Conservation (phyloP, 2,113 vertebrate genomes). For the Struthidea cinerea region DNA sequence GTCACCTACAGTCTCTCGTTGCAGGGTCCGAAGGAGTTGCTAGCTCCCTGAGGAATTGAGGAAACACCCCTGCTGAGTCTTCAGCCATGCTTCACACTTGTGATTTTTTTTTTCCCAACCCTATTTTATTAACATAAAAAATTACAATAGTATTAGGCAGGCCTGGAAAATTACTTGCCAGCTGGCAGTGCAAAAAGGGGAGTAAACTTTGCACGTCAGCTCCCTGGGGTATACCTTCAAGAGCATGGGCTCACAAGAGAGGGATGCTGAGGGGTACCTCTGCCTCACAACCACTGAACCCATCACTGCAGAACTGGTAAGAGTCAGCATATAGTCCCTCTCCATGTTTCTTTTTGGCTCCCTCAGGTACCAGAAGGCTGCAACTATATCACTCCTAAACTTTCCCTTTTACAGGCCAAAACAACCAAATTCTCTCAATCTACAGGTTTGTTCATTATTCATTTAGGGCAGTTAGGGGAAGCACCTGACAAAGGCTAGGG, state of each 20-base stretch:
- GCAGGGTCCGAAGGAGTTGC: background rate
- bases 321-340: background rate
- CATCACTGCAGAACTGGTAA: fast-evolving
- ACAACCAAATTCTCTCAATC: background rate
- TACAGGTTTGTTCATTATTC: background rate
- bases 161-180: background rate
- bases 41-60: background rate
- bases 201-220: background rate
- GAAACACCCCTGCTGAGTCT: background rate
- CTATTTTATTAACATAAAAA: background rate
- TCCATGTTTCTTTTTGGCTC: background rate
- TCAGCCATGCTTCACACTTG: background rate
- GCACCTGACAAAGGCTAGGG: background rate
- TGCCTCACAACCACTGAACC: background rate
- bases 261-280: background rate
- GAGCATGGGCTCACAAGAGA: background rate
- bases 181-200: background rate
- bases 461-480: background rate
- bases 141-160: background rate
- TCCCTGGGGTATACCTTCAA: background rate
- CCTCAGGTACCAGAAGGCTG: background rate
- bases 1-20: background rate
- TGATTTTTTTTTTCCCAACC: background rate
- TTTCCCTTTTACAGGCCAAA: background rate
- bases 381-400: background rate